Conservation (phyloP, 2,888 invertebrate species). For the Nomada flava region DNA sequence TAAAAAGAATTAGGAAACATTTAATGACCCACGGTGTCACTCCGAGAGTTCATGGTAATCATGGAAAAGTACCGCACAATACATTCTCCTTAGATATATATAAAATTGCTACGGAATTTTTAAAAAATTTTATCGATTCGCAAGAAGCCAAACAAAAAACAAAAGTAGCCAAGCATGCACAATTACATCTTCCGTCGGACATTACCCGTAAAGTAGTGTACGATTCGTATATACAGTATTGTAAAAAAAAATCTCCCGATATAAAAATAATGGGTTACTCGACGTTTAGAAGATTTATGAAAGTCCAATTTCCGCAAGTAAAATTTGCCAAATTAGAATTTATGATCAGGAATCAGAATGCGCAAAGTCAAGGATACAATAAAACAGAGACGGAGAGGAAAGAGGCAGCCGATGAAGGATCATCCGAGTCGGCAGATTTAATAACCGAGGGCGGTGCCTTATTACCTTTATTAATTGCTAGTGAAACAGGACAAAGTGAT, state of each 20-base stretch:
- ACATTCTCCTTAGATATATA: slow-evolving; percentile 92
- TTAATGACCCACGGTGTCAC: slow-evolving; percentile 92
- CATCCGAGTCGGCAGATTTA: slow-evolving; percentile 56
- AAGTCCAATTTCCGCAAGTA: slow-evolving; percentile 92
- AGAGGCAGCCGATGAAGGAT: slow-evolving; percentile 43
- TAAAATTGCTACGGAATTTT: slow-evolving; percentile 91
- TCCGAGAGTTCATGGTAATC: slow-evolving; percentile 91
- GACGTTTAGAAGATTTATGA: slow-evolving; percentile 92
- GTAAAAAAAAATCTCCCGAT: slow-evolving; percentile 89
- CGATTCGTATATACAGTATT: slow-evolving; percentile 90
- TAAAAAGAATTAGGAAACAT: slow-evolving; percentile 91
- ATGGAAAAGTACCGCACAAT: slow-evolving; percentile 92
- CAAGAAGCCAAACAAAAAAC: slow-evolving; percentile 87
- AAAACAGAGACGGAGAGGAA: slow-evolving; percentile 62
- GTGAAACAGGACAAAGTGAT: slow-evolving; percentile 68
- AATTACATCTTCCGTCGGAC: slow-evolving; percentile 86
- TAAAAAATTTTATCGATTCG: slow-evolving; percentile 90
- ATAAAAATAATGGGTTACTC: slow-evolving; percentile 92
- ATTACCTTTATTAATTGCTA: slow-evolving; percentile 77
- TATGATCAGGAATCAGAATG: slow-evolving; percentile 65
- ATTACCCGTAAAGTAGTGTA: slow-evolving; percentile 89
- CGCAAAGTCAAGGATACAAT: slow-evolving; percentile 56
- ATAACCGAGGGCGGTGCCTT: slow-evolving; percentile 66
- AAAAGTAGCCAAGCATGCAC: slow-evolving; percentile 85
- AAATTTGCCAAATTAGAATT: slow-evolving; percentile 88